These are phyloP conservation scores for Zelostemma sp. DNA, from an alignment of 1,140 invertebrate genomes.

Conservation along the genomic window DNA sequence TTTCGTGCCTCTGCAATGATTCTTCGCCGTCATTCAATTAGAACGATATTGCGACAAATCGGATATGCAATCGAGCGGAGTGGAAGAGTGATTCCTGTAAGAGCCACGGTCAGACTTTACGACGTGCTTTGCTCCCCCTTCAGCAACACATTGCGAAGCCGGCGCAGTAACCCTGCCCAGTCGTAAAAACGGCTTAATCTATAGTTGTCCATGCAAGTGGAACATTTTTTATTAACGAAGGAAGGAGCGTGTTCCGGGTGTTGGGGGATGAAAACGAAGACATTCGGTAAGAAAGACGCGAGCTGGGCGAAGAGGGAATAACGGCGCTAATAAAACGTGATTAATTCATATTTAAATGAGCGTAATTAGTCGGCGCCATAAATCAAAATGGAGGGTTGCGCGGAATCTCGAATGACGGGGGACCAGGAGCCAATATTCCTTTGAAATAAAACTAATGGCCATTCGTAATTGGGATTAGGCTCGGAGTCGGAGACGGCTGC, in stretches of 20 bases:
- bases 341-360: conserved; percentile 65
- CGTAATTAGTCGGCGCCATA: conserved; percentile 64
- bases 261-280: not conserved
- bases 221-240: conserved; percentile 9
- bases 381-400: conserved; percentile 53
- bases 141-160: conserved; percentile 1
- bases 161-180: not conserved
- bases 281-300: not conserved
- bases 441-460: conserved; percentile 65
- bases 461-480: conserved; percentile 66
- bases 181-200: conserved; percentile 15
- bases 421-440: conserved; percentile 53
- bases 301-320: not conserved
- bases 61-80: not conserved
- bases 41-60: not conserved
- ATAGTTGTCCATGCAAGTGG: conserved; percentile 3
- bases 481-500: conserved; percentile 31
- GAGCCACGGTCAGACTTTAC: conserved; percentile 4
- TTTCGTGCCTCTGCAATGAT: too few species aligned
- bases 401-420: conserved; percentile 24
- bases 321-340: conserved; percentile 39
- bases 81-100: not conserved
- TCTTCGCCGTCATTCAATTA: too few species aligned
- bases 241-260: not conserved
- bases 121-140: conserved; percentile 2